Base-by-base conservation (phyloP, 2,797 vertebrate genomes). In the Pangasius krempfi region DNA sequence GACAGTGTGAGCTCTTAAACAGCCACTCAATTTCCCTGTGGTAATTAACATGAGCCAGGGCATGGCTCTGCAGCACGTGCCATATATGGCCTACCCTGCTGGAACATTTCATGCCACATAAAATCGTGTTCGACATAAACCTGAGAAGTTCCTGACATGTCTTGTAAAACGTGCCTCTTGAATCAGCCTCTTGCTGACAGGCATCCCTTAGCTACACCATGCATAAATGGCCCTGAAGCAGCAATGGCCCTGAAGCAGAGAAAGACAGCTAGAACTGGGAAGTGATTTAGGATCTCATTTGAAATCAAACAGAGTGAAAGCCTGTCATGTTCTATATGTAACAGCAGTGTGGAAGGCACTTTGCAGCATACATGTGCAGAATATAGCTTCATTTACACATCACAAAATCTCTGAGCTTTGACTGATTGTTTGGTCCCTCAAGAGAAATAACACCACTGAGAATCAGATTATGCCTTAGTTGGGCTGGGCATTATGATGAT, bases 101-200 rank as follows among this genome's bases (percentile, higher is more conserved):
- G 94, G 91, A 95, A 91, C 91, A 93, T 94, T 94, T 93, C 89
- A 92, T 91, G 91, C 93, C 93, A 93, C 94, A 94, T 93, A 94
- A 94, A 95, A 95, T 94, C 92, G 86, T 92, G 94, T 94, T 94
- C 91, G 92, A 93, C 92, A 94, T 95, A 93, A 95, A 94, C 92
- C 92, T 88, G 92, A 95, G 88, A 93, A 91, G 93, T 94, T 95
- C 93, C 93, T 91, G 90, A 94, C 94, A 94, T 88, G 93, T 91
- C 92, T 92, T 85, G 93, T 92, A 89, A 90, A 94, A 94, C 91
- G 83, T 90, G 90, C 92, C 89, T 85, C 92, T 89, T 86, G 90
- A 94, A 92, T 89, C 33, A 9, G 50, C 75, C 7, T 30, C 92
- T 90, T 91, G 90, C 89, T 90, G 93, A 94, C 92, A 90, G 2